Evolutionary conservation across 2,888 invertebrate genomes (phyloP), one percentile per base, ranked within the genome.

Genomic region (Phorcus lineatus): DNA sequence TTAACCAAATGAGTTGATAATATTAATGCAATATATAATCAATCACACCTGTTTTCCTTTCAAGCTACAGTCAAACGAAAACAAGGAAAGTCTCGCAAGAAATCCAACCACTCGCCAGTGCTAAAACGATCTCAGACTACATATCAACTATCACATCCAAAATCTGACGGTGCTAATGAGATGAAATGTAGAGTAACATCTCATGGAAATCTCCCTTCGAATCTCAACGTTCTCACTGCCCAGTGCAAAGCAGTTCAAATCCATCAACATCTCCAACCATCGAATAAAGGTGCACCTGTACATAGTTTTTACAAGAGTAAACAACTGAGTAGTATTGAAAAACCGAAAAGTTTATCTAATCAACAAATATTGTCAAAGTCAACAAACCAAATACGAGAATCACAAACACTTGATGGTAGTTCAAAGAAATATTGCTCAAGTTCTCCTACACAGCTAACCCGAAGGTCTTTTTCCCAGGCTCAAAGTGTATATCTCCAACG

Each of bases 401-500:
- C 62, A 13, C 62, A 62, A 31, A 62, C 13, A 28, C 16, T 28
- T 4, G 28, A 62, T 2, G 17, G 28, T 28, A 31, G 28, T n/a
- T 28, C 24, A 24, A 62, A 24, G 28, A 62, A 62, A 62, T 62
- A 11, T 62, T 62, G 28, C 62, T 62, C 62, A 62, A 62, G 62
- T 28, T 62, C 62, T 62, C 28, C 62, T 0, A 17, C 28, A 17
- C 62, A 62, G 62, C 62, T 62, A 6, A 62, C 28, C 24, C 74
- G 52, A n/a, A 74, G 13, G 47, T 74, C 70, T 19, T 52, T 74
- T 16, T 17, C 40, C 13, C 77, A 77, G n/a, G 66, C 78, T 31
- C 36, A 70, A 6, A 54, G 70, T 70, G 70, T 40, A 11, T 70
- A 67, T 31, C 47, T 78, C 1, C 62, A 78, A 67, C 82, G 85